Evolutionary conservation across 2,888 invertebrate species (phyloP).

Genomic region (Caenorhabditis doughertyi): DNA sequence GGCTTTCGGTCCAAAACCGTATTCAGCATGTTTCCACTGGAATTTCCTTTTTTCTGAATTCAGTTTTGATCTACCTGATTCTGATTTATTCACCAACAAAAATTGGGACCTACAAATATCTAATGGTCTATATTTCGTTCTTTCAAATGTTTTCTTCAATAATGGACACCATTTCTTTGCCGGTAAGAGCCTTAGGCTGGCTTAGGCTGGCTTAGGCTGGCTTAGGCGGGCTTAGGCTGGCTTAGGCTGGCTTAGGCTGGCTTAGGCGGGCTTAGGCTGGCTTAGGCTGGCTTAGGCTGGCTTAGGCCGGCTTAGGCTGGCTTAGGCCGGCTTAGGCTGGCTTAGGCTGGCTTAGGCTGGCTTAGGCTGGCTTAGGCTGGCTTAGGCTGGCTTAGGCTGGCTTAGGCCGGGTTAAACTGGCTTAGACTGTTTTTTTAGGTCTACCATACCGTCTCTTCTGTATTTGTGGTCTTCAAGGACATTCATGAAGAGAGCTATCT

Average conservation of each 20-base stretch:
- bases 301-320: too few species aligned
- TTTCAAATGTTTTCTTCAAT: slow-evolving; percentile 57
- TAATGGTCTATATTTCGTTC: slow-evolving; percentile 53
- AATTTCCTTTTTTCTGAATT: slow-evolving; percentile 31
- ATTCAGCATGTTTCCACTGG: slow-evolving; percentile 48
- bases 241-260: too few species aligned
- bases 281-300: too few species aligned
- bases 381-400: too few species aligned
- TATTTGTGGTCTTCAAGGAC: slow-evolving; percentile 47
- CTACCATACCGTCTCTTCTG: slow-evolving; percentile 45
- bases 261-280: too few species aligned
- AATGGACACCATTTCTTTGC: slow-evolving; percentile 38
- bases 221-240: too few species aligned
- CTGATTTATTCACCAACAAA: slow-evolving; percentile 44
- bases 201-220: too few species aligned
- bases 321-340: too few species aligned
- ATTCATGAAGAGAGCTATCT: slow-evolving; percentile 6
- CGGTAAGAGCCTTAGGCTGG: too few species aligned
- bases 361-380: too few species aligned
- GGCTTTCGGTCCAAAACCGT: slow-evolving; percentile 38
- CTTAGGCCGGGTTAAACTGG: too few species aligned
- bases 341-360: too few species aligned
- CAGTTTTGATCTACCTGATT: slow-evolving; percentile 39
- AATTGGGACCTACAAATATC: slow-evolving; percentile 43
- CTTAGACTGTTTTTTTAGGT: slow-evolving; percentile 27